Base-by-base conservation (phyloP, 2,888 invertebrate genomes). In the Lasioglossum pauxillum region DNA sequence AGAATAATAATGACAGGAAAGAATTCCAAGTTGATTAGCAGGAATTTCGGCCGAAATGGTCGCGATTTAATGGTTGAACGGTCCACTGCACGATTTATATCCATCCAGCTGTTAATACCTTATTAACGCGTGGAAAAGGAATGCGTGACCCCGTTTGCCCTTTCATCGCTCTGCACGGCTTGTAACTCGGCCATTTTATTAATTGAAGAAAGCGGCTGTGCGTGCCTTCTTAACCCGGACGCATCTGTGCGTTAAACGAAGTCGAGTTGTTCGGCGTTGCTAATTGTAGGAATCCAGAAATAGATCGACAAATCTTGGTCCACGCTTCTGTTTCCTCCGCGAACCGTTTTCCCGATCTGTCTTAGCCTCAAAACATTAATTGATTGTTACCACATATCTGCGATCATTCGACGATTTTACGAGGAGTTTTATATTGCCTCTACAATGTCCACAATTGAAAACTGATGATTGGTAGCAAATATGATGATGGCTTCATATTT, bases 71-170 rank as follows among this genome's bases (percentile, higher is more conserved):
- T 75, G 23, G 75, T 75, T 75, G 38, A 27, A 78, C 69, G 82
- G 27, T 53, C 16, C 10, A 7, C 27, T 19, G 19, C 67, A 8
- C 72, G 84, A 83, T 73, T 76, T 75, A 35, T 67, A 57, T 73
- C 84, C 75, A 31, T 12, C 31, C 67, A 53, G 69, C 83, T 75
- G 46, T 85, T 83, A 85, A 83, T 85, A 69, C 46, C 67, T 80
- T 73, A 71, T 78, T 84, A 84, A 74, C 83, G 69, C 80, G 75
- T 67, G 57, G 69, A 73, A 73, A 76, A 60, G 71, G 53, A 74
- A 69, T 75, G 78, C 78, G 44, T 57, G 81, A 49, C 69, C 19
- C 46, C 14, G 49, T 10, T 64, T 64, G 57, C 41, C 53, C 84
- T 53, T 84, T 78, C 80, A 81, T 73, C 72, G 35, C 60, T 38